Conservation (phyloP, 2,888 invertebrate species). For the Drosophila peninsularis region DNA sequence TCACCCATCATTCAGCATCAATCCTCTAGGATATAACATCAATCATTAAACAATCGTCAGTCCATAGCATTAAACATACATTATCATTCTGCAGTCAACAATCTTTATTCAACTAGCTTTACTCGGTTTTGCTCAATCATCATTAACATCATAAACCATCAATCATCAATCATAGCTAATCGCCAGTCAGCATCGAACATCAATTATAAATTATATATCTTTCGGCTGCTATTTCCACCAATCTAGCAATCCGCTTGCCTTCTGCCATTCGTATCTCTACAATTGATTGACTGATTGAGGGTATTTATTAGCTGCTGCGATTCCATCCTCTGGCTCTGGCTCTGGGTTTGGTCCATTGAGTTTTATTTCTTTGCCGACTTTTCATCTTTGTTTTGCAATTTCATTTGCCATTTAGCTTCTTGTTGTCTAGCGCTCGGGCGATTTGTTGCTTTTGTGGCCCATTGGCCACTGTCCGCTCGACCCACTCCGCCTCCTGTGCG, state of each 20-base stretch:
- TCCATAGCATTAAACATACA: too few relatives aligned
- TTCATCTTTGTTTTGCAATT: constrained; percentile 71
- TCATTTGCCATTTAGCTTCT: constrained; percentile 54
- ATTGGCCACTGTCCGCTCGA: constrained; percentile 21
- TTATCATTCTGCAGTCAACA: too few relatives aligned
- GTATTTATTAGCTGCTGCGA: constrained; percentile 23
- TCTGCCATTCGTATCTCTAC: neutral
- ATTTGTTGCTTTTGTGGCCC: constrained; percentile 58
- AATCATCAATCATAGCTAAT: neutral
- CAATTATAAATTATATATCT: neutral
- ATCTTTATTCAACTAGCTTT: neutral
- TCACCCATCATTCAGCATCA: neutral
- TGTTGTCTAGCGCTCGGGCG: constrained; percentile 52
- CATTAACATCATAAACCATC: neutral
- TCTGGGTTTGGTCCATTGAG: constrained; percentile 33
- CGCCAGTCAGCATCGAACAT: neutral
- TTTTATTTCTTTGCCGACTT: constrained; percentile 50
- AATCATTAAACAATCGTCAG: neutral
- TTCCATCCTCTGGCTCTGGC: neutral
- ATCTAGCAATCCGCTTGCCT: neutral
- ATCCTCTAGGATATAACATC: neutral
- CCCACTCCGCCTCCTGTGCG: constrained; percentile 13
- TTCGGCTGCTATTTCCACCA: neutral
- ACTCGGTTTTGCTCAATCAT: neutral
- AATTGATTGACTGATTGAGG: constrained; percentile 14